Evolutionary conservation across 2,113 vertebrate genomes (phyloP).

Genomic region (Apodemus sylvaticus): DNA sequence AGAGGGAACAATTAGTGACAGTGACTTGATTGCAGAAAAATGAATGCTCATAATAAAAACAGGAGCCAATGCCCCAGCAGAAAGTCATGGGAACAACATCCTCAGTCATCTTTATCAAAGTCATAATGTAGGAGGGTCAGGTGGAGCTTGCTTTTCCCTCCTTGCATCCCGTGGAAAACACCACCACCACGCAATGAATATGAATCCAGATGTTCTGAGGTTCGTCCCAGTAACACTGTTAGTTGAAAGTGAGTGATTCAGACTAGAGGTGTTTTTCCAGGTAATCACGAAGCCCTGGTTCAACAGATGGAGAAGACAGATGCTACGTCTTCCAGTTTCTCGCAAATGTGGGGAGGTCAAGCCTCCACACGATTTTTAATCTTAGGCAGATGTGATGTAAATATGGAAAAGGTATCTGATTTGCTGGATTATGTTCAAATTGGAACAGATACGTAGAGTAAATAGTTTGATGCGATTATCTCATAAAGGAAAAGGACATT

Average conservation of each 20-base stretch:
- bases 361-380: conserved; percentile 42
- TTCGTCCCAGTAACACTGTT: conserved; percentile 7
- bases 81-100: neutral
- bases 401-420: conserved; percentile 35
- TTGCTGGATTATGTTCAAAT: neutral
- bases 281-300: conserved; percentile 61
- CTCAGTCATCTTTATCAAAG: conserved; percentile 43
- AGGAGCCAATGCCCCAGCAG: neutral
- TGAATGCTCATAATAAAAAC: conserved; percentile 30
- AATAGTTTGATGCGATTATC: conserved; percentile 26
- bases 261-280: conserved; percentile 52
- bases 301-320: conserved; percentile 74
- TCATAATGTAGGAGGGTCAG: neutral
- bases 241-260: conserved; percentile 42
- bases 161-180: neutral
- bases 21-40: conserved; percentile 46
- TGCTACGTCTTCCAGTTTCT: conserved; percentile 42
- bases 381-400: conserved; percentile 53
- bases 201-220: neutral
- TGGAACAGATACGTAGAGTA: conserved; percentile 18
- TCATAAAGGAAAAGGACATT: conserved; percentile 9
- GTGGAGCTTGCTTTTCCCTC: neutral
- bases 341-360: conserved; percentile 49
- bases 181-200: neutral
- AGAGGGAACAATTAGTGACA: conserved; percentile 63